Evolutionary conservation across 2,888 invertebrate genomes (phyloP).

Genomic region (Erebia ligea): DNA sequence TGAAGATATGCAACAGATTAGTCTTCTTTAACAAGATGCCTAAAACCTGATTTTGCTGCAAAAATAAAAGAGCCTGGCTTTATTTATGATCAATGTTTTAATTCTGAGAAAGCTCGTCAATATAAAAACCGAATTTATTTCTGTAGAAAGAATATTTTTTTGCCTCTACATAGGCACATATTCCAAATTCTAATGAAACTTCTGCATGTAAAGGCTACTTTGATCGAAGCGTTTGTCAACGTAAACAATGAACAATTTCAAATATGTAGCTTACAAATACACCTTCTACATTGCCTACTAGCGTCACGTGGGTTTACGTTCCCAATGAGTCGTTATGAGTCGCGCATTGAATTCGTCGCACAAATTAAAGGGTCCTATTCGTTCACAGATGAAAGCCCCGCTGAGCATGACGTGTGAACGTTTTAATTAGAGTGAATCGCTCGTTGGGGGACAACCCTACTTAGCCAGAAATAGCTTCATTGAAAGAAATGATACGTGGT

Average conservation of each 20-base stretch:
- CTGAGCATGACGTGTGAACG: constrained; percentile 77
- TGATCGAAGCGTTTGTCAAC: neutral
- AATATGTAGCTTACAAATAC: neutral
- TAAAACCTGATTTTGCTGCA: constrained; percentile 24
- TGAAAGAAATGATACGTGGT: constrained; percentile 25
- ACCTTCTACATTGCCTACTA: neutral
- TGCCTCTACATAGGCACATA: too few relatives aligned
- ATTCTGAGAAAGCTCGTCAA: neutral
- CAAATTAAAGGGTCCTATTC: constrained; percentile 46
- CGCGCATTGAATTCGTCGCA: constrained; percentile 42
- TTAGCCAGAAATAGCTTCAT: constrained; percentile 49
- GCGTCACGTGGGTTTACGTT: constrained; percentile 12
- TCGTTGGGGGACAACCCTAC: constrained; percentile 61
- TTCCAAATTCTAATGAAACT: too few relatives aligned
- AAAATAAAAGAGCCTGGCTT: constrained; percentile 14
- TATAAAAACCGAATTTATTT: neutral
- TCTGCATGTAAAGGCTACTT: neutral
- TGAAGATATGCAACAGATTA: constrained; percentile 24
- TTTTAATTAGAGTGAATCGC: constrained; percentile 71
- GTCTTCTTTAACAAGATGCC: constrained; percentile 21
- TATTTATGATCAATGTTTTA: constrained; percentile 3
- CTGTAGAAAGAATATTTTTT: neutral
- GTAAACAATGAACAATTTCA: constrained; percentile 11
- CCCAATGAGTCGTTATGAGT: constrained; percentile 30
- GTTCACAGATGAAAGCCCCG: constrained; percentile 57